Evolutionary conservation across 2,888 invertebrate genomes (phyloP).

Genomic region (Notodonta dromedarius): DNA sequence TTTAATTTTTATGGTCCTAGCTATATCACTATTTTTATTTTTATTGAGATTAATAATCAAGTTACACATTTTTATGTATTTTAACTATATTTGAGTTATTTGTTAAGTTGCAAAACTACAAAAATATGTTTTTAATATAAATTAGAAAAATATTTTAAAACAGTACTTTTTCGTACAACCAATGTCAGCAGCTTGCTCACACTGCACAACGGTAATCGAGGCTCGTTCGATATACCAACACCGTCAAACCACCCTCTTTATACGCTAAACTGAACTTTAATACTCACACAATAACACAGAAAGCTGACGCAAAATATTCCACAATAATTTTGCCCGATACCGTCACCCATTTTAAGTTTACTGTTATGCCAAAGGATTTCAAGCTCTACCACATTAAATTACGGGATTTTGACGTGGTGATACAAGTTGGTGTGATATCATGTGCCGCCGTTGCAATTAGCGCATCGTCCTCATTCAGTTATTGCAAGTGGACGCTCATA

Average conservation of each 20-base stretch:
- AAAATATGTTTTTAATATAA: no score
- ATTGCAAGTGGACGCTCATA: constrained; percentile 35
- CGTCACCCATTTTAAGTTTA: constrained; percentile 24
- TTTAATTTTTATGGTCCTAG: no score
- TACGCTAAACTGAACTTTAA: constrained; percentile 18
- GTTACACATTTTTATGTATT: no score
- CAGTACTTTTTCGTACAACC: constrained; percentile 6
- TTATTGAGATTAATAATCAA: no score
- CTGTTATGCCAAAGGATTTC: constrained; percentile 17
- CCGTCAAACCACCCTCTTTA: constrained; percentile 3
- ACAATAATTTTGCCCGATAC: constrained; percentile 39
- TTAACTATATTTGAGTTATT: no score
- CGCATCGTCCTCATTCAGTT: constrained; percentile 31
- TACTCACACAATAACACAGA: background rate
- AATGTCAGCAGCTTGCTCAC: constrained; percentile 27
- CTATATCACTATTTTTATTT: no score
- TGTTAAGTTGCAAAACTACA: no score
- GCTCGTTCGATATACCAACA: constrained; percentile 34
- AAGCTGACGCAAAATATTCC: constrained; percentile 21
- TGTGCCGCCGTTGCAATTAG: constrained; percentile 46
- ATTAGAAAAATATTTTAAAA: no score
- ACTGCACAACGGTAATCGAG: constrained; percentile 34
- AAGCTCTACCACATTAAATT: background rate
- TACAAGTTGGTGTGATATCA: constrained; percentile 22
- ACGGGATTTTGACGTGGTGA: constrained; percentile 12